Conservation (phyloP, 1,140 invertebrate species). For the Drosophila kohkoa region DNA sequence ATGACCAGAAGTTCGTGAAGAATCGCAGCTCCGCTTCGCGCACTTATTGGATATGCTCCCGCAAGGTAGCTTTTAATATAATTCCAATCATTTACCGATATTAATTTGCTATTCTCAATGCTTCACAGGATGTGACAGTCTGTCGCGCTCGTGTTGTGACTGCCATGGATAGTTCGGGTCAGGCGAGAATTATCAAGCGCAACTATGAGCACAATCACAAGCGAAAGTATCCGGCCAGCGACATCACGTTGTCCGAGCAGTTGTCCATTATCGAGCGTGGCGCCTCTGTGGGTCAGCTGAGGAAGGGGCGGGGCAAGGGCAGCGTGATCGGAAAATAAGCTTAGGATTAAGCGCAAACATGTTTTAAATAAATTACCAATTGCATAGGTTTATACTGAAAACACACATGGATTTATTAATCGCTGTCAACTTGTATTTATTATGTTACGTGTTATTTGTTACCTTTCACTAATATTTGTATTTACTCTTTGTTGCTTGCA, state of each 20-base stretch:
- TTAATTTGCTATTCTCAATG: background rate
- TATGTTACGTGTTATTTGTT: background rate
- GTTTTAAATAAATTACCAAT: constrained; percentile 8
- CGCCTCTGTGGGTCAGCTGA: constrained; percentile 27
- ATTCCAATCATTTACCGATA: background rate
- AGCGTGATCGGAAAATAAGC: constrained; percentile 6
- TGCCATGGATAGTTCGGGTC: constrained; percentile 57
- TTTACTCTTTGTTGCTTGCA: constrained; percentile 50
- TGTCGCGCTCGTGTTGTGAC: constrained; percentile 80
- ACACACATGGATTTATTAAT: background rate
- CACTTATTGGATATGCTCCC: constrained; percentile 82
- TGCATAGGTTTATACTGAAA: constrained; percentile 10
- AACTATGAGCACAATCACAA: constrained; percentile 77
- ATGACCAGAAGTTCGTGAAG: constrained; percentile 79
- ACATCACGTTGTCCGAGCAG: constrained; percentile 41
- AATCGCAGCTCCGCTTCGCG: constrained; percentile 76
- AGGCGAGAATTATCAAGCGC: constrained; percentile 69
- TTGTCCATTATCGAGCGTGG: constrained; percentile 36
- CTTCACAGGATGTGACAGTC: constrained; percentile 71
- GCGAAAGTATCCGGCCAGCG: constrained; percentile 60
- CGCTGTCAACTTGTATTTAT: background rate
- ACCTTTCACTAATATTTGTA: constrained; percentile 32
- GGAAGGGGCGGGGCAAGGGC: constrained; percentile 33
- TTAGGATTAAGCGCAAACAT: constrained; percentile 23
- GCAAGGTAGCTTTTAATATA: constrained; percentile 58